A percentile compares a stretch with the other conserved stretches of the same genome.
Evolutionary conservation across 2,113 vertebrate species (phyloP).

Genomic region (sheep (Ovis aries)): ARS-UI_Ramb_v3.0 NC_056054.1:179746501-179747000

Average conservation of each 20-base stretch:
- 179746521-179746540: neutral
- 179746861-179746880: neutral
- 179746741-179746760: neutral
- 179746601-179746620: neutral
- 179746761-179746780: neutral
- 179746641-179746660: neutral
- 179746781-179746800: neutral
- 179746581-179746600: neutral
- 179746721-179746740: neutral
- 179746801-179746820: rapidly evolving
- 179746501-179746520: too few relatives aligned
- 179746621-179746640: neutral
- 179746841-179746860: neutral
- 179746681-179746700: neutral
- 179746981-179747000: neutral
- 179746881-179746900: neutral
- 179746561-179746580: neutral
- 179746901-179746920: neutral
- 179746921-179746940: neutral
- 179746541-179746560: neutral
- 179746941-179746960: neutral
- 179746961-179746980: neutral
- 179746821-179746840: neutral
- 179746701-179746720: neutral
- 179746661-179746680: too few relatives aligned